Percentiles rank a stretch among this genome's conserved stretches.
Evolutionary conservation across 2,797 vertebrate genomes (phyloP).

Genomic region (Microcaecilia unicolor): DNA sequence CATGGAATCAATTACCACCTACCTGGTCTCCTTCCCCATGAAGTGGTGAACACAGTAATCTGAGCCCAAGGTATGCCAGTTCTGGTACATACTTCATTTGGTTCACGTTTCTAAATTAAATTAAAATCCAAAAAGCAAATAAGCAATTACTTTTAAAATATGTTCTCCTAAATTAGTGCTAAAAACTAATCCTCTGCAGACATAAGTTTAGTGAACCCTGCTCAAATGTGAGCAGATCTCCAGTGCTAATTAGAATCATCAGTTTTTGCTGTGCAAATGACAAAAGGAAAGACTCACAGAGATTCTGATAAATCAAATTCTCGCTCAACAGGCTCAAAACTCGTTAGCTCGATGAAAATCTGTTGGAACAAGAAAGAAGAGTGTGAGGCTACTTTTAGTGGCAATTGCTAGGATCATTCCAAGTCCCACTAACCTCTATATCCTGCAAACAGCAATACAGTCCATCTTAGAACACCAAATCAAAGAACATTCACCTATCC

Average conservation of each 20-base stretch:
- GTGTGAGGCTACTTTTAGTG: too few relatives aligned
- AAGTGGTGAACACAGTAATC: constrained; percentile 65
- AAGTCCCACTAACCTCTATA: too few relatives aligned
- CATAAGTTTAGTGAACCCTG: constrained; percentile 4
- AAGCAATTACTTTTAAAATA: neutral
- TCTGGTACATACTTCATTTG: constrained; percentile 64
- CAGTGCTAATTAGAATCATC: too few relatives aligned
- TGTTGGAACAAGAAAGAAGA: constrained; percentile 43
- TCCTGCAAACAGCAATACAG: too few relatives aligned
- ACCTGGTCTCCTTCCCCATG: constrained; percentile 75
- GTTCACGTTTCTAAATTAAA: constrained; percentile 45
- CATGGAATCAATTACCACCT: too few relatives aligned
- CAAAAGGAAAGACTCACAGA: constrained; percentile 51
- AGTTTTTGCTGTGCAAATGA: fast-evolving
- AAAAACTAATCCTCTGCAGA: neutral
- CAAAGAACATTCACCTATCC: too few relatives aligned
- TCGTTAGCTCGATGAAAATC: constrained; percentile 74
- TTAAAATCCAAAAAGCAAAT: neutral
- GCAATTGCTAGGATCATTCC: too few relatives aligned
- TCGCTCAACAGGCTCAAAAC: constrained; percentile 62
- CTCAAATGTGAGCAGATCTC: too few relatives aligned
- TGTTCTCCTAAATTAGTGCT: neutral
- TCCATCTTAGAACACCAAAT: too few relatives aligned
- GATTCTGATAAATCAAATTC: constrained; percentile 42
- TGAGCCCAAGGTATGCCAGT: constrained; percentile 73